Percentiles rank a stretch among this genome's conserved stretches.
Evolutionary conservation across 2,113 vertebrate species (phyloP).

Genomic region (Martes martes): DNA sequence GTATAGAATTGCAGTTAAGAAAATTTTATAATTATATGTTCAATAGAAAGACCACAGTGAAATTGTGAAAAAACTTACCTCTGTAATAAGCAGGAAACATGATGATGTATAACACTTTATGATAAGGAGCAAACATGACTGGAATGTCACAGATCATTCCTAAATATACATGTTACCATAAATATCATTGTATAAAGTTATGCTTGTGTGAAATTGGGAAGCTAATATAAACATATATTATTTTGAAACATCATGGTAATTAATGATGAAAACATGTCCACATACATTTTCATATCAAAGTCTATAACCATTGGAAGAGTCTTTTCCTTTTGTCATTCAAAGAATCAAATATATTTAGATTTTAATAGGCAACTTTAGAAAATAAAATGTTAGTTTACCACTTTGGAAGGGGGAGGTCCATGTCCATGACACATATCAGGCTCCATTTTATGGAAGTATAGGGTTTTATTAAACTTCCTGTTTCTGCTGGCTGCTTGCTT

Average conservation of each 20-base stretch:
- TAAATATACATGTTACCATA: not conserved
- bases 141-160: not conserved
- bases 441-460: slow-evolving; percentile 45
- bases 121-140: not conserved
- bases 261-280: not conserved
- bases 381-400: slow-evolving; percentile 12
- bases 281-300: not conserved
- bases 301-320: not conserved
- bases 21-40: not conserved
- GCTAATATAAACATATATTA: not conserved
- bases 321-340: not conserved
- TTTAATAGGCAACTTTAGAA: not conserved
- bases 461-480: slow-evolving; percentile 54
- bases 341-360: slow-evolving; percentile 14
- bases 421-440: not conserved
- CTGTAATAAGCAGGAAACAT: not conserved
- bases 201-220: not conserved
- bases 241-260: not conserved
- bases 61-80: not conserved
- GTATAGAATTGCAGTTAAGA: not conserved
- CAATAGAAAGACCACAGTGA: slow-evolving; percentile 24
- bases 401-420: not conserved
- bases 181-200: not conserved
- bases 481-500: slow-evolving; percentile 57
- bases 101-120: not conserved